Percentiles rank a stretch among this genome's conserved stretches.
These are phyloP conservation scores for Choristoneura fumiferana DNA, from an alignment of 1,140 invertebrate species.

Conservation along the genomic window DNA sequence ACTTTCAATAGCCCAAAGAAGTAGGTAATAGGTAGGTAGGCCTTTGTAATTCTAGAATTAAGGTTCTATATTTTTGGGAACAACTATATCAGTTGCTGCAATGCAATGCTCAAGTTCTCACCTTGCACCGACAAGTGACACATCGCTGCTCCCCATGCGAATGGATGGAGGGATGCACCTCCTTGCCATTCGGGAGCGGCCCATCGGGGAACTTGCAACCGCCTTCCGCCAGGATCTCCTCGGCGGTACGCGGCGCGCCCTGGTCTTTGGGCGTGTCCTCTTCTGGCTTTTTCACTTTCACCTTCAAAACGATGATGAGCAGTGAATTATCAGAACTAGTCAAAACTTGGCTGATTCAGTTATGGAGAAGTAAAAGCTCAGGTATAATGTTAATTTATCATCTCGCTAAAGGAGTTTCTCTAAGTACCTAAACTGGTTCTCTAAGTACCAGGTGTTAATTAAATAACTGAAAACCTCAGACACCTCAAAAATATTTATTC, in stretches of 20 bases:
- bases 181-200: conserved; percentile 87
- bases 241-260: conserved; percentile 72
- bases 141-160: conserved; percentile 92
- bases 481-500: too few relatives aligned
- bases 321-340: too few relatives aligned
- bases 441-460: too few relatives aligned
- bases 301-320: too few relatives aligned
- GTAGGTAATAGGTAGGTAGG: background rate
- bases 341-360: background rate
- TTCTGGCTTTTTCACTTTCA: conserved; percentile 51
- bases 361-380: background rate
- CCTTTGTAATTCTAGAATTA: too few relatives aligned
- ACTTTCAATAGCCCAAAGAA: background rate
- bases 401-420: too few relatives aligned
- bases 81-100: too few relatives aligned
- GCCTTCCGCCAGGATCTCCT: conserved; percentile 86
- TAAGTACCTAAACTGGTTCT: too few relatives aligned
- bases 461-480: too few relatives aligned
- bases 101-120: conserved; percentile 77
- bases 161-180: conserved; percentile 91
- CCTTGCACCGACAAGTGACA: conserved; percentile 92
- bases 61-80: too few relatives aligned
- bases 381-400: too few relatives aligned
- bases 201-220: conserved; percentile 87
- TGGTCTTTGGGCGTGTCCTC: conserved; percentile 74